Evolutionary conservation across 2,797 vertebrate genomes (phyloP).

Genomic region (Melanogrammus aeglefinus): DNA sequence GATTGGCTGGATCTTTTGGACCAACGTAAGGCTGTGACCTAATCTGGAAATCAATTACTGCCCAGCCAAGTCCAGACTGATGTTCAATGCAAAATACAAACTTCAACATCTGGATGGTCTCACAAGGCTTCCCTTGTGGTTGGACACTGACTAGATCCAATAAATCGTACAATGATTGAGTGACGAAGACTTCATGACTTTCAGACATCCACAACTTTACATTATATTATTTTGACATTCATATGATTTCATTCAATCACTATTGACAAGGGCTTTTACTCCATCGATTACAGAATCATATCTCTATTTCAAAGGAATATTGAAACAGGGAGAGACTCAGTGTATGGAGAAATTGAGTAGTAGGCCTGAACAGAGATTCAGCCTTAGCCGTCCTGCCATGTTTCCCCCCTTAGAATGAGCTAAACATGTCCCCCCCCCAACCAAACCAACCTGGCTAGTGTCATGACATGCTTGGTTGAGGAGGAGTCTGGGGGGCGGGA

Average conservation of each 20-base stretch:
- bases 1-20: too few relatives aligned
- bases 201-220: neutral
- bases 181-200: neutral
- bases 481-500: constrained; percentile 14
- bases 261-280: neutral
- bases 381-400: neutral
- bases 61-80: neutral
- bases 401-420: neutral
- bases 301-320: neutral
- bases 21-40: neutral
- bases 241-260: neutral
- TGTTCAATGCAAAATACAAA: neutral
- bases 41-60: neutral
- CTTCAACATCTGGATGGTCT: neutral
- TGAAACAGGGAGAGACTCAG: neutral
- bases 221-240: neutral
- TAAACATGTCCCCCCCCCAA: neutral
- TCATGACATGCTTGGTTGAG: neutral
- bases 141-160: neutral
- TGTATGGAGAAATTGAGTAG: neutral
- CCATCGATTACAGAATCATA: neutral
- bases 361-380: neutral
- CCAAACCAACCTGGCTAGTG: neutral
- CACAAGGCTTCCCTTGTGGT: neutral
- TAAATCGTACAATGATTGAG: neutral